phyloP scores from a whole-genome alignment of 2,113 vertebrate species.

The Solea solea region DNA sequence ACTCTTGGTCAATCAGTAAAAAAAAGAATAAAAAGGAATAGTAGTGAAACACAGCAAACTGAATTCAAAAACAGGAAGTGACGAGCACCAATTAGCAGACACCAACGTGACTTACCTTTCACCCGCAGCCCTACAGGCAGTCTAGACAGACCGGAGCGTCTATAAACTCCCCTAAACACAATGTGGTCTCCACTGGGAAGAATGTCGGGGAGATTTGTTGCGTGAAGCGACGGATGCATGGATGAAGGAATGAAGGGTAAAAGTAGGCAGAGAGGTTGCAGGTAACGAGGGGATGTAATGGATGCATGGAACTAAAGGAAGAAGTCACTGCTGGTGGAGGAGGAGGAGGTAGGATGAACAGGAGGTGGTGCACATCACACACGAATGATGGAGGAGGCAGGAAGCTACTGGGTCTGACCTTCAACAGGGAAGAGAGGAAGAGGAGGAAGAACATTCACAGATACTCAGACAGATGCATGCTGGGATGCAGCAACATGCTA shows the following conservation, averaged over 20 bases:
- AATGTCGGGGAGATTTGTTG: conserved; percentile 30
- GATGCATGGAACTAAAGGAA: conserved; percentile 52
- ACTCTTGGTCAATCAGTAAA: neutral
- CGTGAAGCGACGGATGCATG: conserved; percentile 48
- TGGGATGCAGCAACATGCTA: conserved; percentile 51
- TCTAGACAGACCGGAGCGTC: conserved; percentile 48
- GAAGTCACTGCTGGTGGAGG: conserved; percentile 51
- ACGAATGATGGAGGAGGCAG: conserved; percentile 60
- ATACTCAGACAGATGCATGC: conserved; percentile 72
- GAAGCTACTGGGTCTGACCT: conserved; percentile 80
- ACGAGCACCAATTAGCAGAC: neutral
- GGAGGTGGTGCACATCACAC: conserved; percentile 62
- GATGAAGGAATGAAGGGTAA: conserved; percentile 27
- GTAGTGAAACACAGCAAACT: neutral
- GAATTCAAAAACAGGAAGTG: neutral
- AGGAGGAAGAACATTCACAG: conserved; percentile 66
- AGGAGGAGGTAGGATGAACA: conserved; percentile 57
- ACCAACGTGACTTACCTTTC: conserved; percentile 66
- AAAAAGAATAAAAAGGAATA: neutral
- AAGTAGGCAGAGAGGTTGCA: conserved; percentile 48
- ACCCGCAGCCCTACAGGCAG: conserved; percentile 46
- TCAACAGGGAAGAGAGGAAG: conserved; percentile 57
- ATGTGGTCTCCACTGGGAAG: conserved; percentile 32
- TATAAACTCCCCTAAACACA: conserved; percentile 54
- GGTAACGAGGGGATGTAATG: conserved; percentile 49